Evolutionary conservation across 2,113 vertebrate genomes (phyloP), one percentile per base, ranked within the genome.

Genomic region (Notarius lentiginosus): DNA sequence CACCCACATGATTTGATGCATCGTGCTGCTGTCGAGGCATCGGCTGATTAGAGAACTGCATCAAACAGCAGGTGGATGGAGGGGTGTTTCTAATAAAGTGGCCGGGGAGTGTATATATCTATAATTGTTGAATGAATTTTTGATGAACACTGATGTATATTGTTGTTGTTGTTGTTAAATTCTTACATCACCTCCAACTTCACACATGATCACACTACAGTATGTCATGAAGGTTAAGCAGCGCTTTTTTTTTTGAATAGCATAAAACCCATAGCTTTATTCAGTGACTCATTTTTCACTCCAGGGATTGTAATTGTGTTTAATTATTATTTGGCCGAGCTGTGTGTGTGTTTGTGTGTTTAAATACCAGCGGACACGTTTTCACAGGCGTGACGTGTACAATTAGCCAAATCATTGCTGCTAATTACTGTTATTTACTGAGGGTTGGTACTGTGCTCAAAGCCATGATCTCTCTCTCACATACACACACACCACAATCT

Each of bases 391-490:
- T 81, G 72, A 61, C 75, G 72, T 89, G 83, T 83, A 88, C 80
- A 51, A 70, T 83, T 83, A 61, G 68, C 68, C 63, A 49, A 83
- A 82, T 79, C 51, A 85, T 79, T 47, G 41, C 83, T 1, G 41
- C 30, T 86, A 90, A 90, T 90, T 83, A 88, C 81, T 75, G 82
- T 84, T 70, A 88, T 88, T 88, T 84, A 80, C 86, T 73, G 79
- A 58, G 20, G 63, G 79, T 85, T 81, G 27, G 82, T 27, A 41
- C 34, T 61, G n/a, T 30, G 58, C 84, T 77, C 34, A 15, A 51
- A 83, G 18, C 30, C 70, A 83, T 88, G 27, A 51, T 86, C 55
- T 70, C 66, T 15, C 66, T 30, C 66, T n/a, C 63, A 10, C 49
- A 66, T 51, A n/a, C 58, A 30, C 75, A 51, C 20, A 53, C 47